Evolutionary conservation across 2,888 invertebrate genomes (phyloP), one percentile per base, ranked within the genome.

Genomic region (Drosophila pseudotakahashii): DNA sequence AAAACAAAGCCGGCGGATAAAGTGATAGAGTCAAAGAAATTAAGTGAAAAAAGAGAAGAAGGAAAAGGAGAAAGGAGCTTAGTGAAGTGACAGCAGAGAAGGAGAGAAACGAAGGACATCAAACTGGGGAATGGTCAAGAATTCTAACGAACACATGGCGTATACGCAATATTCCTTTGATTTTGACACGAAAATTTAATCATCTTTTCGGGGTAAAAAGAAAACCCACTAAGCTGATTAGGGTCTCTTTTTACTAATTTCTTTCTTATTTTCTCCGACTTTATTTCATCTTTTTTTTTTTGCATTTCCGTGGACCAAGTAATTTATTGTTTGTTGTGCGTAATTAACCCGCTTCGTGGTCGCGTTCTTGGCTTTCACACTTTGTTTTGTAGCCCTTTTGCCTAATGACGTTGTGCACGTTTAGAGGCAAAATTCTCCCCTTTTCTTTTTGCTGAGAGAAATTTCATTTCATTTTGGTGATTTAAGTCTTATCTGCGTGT

Each of bases 401-500:
- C 55, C 52, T 61, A 73, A 73, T 66, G 73, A 58, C 51, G 51
- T 63, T 66, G 45, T 60, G 39, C 57, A 45, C 45, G 44, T 13
- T 50, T 39, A 36, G 44, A 37, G 44, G 10, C 45, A 44, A n/a
- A 9, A 1, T 32, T 34, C 14, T 26, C 23, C 16, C 41, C 16
- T 34, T n/a, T 9, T 26, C 4, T 30, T 6, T n/a, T n/a, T 6
- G 7, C 13, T 23, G 45, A 45, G 42, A 48, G 50, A 68, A 71
- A 72, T 63, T 68, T 73, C 68, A 75, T 71, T 71, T 71, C 64
- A 64, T 71, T 74, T 75, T 57, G 85, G 68, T 79, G 76, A 88
- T 85, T 85, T 76, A 75, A 84, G 88, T 74, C 85, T 81, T 88
- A 88, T 88, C 82, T 81, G 64, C 85, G 88, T 82, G 82, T 68